phyloP scores from a whole-genome alignment of 1,140 invertebrate genomes.

The Sinella curviseta region DNA sequence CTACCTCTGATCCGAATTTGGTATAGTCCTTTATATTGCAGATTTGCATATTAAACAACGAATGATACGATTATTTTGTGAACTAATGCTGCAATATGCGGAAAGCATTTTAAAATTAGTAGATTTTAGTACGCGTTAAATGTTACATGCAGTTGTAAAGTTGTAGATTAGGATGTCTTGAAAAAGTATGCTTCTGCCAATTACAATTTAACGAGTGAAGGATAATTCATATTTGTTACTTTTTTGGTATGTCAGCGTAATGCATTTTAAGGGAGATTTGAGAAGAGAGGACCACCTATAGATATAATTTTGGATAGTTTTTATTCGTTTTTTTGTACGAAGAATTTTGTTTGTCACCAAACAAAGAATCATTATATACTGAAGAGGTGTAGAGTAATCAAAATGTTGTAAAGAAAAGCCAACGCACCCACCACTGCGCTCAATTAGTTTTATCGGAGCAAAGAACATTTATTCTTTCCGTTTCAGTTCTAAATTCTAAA shows the following conservation, averaged over 20 bases:
- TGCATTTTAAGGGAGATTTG: background rate
- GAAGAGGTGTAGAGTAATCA: background rate
- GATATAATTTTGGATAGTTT: constrained; percentile 48
- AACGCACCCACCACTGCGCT: constrained; percentile 30
- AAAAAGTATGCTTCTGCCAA: no score
- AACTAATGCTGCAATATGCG: no score
- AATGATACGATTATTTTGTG: no score
- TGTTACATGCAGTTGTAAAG: background rate
- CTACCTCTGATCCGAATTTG: background rate
- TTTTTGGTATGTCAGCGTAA: background rate
- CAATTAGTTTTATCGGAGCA: constrained; percentile 36
- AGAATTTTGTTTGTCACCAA: background rate
- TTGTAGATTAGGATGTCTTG: background rate
- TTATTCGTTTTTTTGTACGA: constrained; percentile 27
- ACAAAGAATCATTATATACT: no score
- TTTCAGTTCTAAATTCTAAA: background rate
- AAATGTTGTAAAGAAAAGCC: background rate
- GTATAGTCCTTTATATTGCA: background rate
- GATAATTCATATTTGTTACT: background rate
- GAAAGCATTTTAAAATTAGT: background rate
- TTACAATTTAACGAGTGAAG: no score
- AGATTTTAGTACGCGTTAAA: background rate
- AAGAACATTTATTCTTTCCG: background rate
- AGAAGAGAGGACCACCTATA: constrained; percentile 45
- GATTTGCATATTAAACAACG: no score